These are phyloP conservation scores for Phortica variegata DNA, from an alignment of 1,140 invertebrate genomes.

Conservation along the genomic window DNA sequence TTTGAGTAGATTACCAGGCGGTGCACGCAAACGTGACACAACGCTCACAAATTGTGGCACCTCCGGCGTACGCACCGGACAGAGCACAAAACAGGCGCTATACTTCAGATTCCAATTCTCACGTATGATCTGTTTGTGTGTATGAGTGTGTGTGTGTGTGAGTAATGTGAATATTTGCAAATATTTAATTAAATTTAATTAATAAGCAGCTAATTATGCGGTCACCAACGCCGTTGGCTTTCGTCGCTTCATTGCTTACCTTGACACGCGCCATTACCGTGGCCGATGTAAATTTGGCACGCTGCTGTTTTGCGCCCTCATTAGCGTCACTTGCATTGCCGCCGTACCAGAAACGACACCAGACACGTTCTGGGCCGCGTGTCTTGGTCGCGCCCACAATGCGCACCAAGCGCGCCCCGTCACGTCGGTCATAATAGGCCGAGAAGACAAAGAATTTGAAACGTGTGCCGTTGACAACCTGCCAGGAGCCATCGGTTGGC, in stretches of 20 bases:
- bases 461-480: constrained; percentile 65
- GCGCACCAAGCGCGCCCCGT: constrained; percentile 69
- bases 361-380: constrained; percentile 76
- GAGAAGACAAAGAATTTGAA: constrained; percentile 92
- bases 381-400: constrained; percentile 87
- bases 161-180: not conserved
- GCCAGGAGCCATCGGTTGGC: constrained; percentile 61
- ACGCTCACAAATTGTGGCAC: constrained; percentile 69
- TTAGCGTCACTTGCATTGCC: constrained; percentile 35
- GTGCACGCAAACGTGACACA: constrained; percentile 61
- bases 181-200: constrained; percentile 6
- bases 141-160: not conserved
- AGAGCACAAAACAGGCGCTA: constrained; percentile 86
- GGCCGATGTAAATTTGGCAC: constrained; percentile 61
- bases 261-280: constrained; percentile 76
- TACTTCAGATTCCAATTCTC: constrained; percentile 95
- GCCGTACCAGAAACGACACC: constrained; percentile 81
- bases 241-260: constrained; percentile 60
- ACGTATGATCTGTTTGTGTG: constrained; percentile 67
- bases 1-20: constrained; percentile 66
- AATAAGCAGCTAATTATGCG: not conserved
- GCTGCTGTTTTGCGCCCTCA: constrained; percentile 14
- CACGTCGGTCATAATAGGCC: constrained; percentile 78
- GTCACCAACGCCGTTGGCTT: too few species aligned
- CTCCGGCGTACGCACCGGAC: constrained; percentile 68